Conservation (phyloP, 2,113 vertebrate genomes). For the Cynoglossus semilaevis region DNA sequence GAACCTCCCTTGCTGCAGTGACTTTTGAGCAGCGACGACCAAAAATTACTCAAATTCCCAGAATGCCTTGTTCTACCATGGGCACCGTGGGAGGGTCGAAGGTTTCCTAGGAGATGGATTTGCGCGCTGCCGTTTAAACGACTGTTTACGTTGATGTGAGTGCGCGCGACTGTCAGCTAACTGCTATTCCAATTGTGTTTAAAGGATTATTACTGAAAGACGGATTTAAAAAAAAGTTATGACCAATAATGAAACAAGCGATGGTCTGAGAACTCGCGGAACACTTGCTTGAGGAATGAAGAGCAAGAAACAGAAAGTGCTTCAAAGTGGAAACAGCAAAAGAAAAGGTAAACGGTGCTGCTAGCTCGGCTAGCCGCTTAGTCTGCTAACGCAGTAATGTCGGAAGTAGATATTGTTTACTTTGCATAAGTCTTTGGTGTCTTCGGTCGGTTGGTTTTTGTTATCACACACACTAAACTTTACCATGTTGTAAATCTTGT, state of each 20-base stretch:
- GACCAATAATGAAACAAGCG: not conserved
- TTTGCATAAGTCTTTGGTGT: not conserved
- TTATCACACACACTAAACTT: not conserved
- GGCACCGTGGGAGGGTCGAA: not conserved
- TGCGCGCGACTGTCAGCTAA: not conserved
- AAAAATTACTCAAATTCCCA: slow-evolving; percentile 56
- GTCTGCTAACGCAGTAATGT: slow-evolving; percentile 19
- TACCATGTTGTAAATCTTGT: too few relatives aligned
- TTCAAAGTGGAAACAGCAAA: slow-evolving; percentile 54
- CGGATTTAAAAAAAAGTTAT: slow-evolving; percentile 13
- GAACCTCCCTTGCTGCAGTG: too few relatives aligned
- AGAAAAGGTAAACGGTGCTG: slow-evolving; percentile 64
- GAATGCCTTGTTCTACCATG: slow-evolving; percentile 24
- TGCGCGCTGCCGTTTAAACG: slow-evolving; percentile 33
- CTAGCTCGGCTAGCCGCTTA: slow-evolving; percentile 29
- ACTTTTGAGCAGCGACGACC: too few relatives aligned
- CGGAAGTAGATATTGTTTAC: slow-evolving; percentile 18
- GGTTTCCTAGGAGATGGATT: slow-evolving; percentile 49
- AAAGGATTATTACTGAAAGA: slow-evolving; percentile 16
- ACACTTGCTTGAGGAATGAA: slow-evolving; percentile 65
- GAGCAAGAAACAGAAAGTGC: slow-evolving; percentile 56
- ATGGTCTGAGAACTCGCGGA: not conserved
- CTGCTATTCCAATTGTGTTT: not conserved
- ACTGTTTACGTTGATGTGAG: not conserved
- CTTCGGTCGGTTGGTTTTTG: not conserved